These are phyloP conservation scores for Philypnodon macrostomus DNA, from an alignment of 2,797 vertebrate species.

Conservation along the genomic window DNA sequence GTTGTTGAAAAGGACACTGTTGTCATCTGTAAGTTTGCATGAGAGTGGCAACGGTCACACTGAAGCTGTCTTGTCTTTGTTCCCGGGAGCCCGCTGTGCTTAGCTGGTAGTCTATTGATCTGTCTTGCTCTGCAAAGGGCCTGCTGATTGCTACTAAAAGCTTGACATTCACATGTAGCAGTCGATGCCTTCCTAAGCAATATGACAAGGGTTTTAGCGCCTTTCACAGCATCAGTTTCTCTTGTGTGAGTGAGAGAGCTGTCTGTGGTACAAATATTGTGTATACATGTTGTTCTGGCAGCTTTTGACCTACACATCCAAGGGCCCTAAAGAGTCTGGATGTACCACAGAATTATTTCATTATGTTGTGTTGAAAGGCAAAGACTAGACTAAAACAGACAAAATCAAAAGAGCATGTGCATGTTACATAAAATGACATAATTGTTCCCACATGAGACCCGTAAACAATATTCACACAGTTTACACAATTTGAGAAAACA, in stretches of 20 bases:
- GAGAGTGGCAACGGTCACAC: slow-evolving; percentile 27
- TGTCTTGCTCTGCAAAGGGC: slow-evolving; percentile 32
- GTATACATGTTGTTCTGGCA: slow-evolving; percentile 24
- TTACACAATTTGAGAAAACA: slow-evolving; percentile 7
- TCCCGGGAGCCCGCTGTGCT: slow-evolving; percentile 27
- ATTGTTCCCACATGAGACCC: slow-evolving; percentile 11
- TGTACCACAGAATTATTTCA: slow-evolving; percentile 30
- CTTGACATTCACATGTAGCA: slow-evolving; percentile 11
- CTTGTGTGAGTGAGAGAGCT: slow-evolving; percentile 17
- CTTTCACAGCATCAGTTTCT: slow-evolving; percentile 8
- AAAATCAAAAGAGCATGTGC: slow-evolving; percentile 18
- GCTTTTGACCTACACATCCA: slow-evolving; percentile 12
- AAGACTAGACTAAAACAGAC: slow-evolving; percentile 37
- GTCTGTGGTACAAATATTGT: slow-evolving; percentile 24
- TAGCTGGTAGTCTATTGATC: slow-evolving; percentile 44
- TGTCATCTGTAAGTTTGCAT: slow-evolving; percentile 19
- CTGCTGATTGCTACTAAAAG: slow-evolving; percentile 21
- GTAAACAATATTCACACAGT: slow-evolving; percentile 13
- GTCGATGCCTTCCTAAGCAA: slow-evolving; percentile 20
- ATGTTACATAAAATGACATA: background rate
- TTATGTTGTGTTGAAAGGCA: slow-evolving; percentile 16
- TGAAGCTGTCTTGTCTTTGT: slow-evolving; percentile 33
- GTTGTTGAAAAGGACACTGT: too few species aligned
- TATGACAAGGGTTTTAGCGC: slow-evolving; percentile 12
- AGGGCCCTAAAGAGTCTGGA: slow-evolving; percentile 10